phyloP scores from a whole-genome alignment of 2,888 invertebrate genomes.

The Penaeus monodon region DNA sequence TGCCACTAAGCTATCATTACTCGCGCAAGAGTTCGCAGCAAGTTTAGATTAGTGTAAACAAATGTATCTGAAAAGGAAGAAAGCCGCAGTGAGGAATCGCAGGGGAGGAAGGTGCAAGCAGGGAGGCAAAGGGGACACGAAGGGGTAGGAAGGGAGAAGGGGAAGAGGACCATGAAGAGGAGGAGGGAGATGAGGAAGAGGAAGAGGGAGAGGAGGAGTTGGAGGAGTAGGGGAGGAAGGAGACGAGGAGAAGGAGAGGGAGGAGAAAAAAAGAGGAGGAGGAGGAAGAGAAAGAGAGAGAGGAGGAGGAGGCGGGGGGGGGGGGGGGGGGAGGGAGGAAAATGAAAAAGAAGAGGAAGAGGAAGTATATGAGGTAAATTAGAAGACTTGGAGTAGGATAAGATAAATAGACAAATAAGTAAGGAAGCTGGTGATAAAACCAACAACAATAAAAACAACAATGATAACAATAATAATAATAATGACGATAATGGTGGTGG shows the following conservation, averaged over 20 bases:
- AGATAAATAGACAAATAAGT: too few species aligned
- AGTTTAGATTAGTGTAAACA: too few species aligned
- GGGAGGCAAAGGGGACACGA: neutral
- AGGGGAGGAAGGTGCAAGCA: neutral
- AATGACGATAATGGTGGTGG: too few species aligned
- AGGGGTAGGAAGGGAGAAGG: neutral
- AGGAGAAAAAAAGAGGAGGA: too few species aligned
- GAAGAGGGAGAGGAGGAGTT: neutral
- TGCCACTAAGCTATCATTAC: too few species aligned
- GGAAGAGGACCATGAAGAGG: neutral
- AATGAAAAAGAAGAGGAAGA: neutral
- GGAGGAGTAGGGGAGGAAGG: neutral
- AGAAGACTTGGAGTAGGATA: too few species aligned
- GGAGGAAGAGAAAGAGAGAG: neutral
- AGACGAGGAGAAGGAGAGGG: neutral
- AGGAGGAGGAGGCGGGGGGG: neutral
- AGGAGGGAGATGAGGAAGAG: neutral
- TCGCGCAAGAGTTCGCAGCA: too few species aligned
- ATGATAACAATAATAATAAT: too few species aligned
- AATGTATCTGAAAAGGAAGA: too few species aligned
- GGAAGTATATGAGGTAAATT: neutral
- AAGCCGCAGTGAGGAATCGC: neutral
- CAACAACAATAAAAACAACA: too few species aligned
- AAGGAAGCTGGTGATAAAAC: too few species aligned
- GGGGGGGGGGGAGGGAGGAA: neutral